A percentile compares a stretch with the other conserved stretches of the same genome.
These are phyloP conservation scores for Cylas formicarius DNA, from an alignment of 1,140 invertebrate genomes.

Conservation along the genomic window DNA sequence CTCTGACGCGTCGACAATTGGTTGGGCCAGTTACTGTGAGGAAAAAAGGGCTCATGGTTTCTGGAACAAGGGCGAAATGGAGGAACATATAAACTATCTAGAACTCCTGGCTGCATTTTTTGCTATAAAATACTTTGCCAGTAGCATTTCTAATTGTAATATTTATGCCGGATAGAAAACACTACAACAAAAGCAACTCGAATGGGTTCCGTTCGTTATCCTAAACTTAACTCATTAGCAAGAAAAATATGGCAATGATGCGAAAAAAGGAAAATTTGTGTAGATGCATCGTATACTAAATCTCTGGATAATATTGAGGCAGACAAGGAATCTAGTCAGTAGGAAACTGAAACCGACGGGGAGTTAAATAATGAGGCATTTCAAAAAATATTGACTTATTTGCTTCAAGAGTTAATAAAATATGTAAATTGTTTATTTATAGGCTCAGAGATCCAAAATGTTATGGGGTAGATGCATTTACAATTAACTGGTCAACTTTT, in stretches of 20 bases:
- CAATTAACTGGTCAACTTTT: too few relatives aligned
- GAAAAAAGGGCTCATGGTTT: slow-evolving; percentile 2
- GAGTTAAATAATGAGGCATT: too few relatives aligned
- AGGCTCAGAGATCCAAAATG: too few relatives aligned
- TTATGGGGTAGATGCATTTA: too few relatives aligned
- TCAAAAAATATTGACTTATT: too few relatives aligned
- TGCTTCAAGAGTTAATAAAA: too few relatives aligned
- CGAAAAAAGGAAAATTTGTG: neutral
- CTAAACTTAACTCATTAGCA: neutral
- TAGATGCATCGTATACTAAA: slow-evolving; percentile 1
- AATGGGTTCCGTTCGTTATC: neutral
- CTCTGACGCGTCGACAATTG: slow-evolving; percentile 7
- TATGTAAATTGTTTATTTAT: too few relatives aligned
- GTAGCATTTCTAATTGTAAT: neutral
- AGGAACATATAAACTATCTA: slow-evolving; percentile 6
- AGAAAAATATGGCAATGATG: slow-evolving; percentile 3
- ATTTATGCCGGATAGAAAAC: slow-evolving; percentile 12
- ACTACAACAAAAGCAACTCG: slow-evolving; percentile 4
- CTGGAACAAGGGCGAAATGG: slow-evolving; percentile 2
- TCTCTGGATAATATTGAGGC: slow-evolving; percentile 23
- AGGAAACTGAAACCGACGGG: too few relatives aligned
- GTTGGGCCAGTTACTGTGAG: slow-evolving; percentile 10
- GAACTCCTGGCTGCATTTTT: slow-evolving; percentile 10
- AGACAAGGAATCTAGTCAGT: slow-evolving; percentile 27
- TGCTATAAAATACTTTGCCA: slow-evolving; percentile 7